phyloP scores from a whole-genome alignment of 2,888 invertebrate species.

The Baronia brevicornis region DNA sequence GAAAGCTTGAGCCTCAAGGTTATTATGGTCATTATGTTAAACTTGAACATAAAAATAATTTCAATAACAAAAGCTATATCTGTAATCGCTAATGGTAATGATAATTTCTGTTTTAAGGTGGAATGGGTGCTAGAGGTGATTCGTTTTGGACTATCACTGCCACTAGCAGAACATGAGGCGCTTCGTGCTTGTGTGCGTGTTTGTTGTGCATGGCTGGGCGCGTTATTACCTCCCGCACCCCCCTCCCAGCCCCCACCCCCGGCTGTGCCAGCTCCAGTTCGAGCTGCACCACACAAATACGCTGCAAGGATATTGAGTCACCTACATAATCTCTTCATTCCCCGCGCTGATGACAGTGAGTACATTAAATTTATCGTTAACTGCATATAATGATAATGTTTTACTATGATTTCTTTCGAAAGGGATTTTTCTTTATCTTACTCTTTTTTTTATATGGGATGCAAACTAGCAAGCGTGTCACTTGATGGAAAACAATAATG shows the following conservation, averaged over 20 bases:
- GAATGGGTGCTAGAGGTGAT: slow-evolving; percentile 91
- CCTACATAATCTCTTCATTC: slow-evolving; percentile 95
- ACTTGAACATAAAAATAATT: too few relatives aligned
- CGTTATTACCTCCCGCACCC: slow-evolving; percentile 89
- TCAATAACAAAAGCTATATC: background rate
- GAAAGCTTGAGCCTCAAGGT: too few relatives aligned
- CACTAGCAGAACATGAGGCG: slow-evolving; percentile 93
- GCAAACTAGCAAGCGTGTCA: too few relatives aligned
- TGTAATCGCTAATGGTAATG: slow-evolving; percentile 8
- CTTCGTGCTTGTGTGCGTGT: slow-evolving; percentile 97
- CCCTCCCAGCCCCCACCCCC: slow-evolving; percentile 88
- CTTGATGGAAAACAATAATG: too few relatives aligned
- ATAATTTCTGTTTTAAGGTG: slow-evolving; percentile 75
- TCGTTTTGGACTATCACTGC: slow-evolving; percentile 93
- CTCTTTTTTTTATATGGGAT: too few relatives aligned
- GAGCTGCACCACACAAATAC: slow-evolving; percentile 92
- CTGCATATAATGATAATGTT: too few relatives aligned
- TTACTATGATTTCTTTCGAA: too few relatives aligned
- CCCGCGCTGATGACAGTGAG: slow-evolving; percentile 93
- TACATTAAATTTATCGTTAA: slow-evolving; percentile 20
- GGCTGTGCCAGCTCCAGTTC: slow-evolving; percentile 91
- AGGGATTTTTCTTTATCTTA: too few relatives aligned
- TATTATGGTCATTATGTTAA: too few relatives aligned
- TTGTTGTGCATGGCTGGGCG: slow-evolving; percentile 97
- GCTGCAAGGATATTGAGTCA: slow-evolving; percentile 93